Evolutionary conservation across 1,140 invertebrate species (phyloP).

Genomic region (Hycleus cichorii): DNA sequence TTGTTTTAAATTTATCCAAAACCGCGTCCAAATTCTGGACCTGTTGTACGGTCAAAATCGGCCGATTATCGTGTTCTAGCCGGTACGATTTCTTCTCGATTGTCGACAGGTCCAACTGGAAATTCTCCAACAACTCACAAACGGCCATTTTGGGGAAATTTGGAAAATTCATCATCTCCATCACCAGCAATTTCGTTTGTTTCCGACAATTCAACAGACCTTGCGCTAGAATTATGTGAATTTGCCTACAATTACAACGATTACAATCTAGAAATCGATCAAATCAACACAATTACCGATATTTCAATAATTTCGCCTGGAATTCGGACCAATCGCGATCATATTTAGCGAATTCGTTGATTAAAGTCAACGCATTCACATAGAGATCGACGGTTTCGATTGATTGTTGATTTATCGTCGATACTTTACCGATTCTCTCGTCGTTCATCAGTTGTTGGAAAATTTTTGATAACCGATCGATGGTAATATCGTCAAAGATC

Average conservation of each 20-base stretch:
- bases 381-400: slow-evolving; percentile 29
- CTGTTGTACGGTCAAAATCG: background rate
- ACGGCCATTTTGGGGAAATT: slow-evolving; percentile 36
- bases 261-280: background rate
- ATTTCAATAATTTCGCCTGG: slow-evolving; percentile 42
- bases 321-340: slow-evolving; percentile 44
- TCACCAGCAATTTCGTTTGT: no score
- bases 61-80: background rate
- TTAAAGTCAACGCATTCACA: slow-evolving; percentile 43
- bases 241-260: no score
- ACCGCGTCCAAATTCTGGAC: no score
- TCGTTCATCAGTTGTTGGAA: slow-evolving; percentile 22
- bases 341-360: slow-evolving; percentile 42
- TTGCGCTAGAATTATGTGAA: no score
- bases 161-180: no score
- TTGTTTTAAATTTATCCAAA: background rate
- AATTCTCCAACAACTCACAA: slow-evolving; percentile 42
- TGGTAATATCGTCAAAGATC: slow-evolving; percentile 17
- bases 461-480: slow-evolving; percentile 21
- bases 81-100: background rate
- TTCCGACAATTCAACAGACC: no score
- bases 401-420: slow-evolving; percentile 14
- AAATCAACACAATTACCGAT: slow-evolving; percentile 23
- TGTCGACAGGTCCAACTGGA: slow-evolving; percentile 36
- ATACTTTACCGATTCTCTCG: slow-evolving; percentile 10